These are phyloP conservation scores for Opisthocomus hoazin DNA, from an alignment of 2,113 vertebrate genomes.

Conservation along the genomic window DNA sequence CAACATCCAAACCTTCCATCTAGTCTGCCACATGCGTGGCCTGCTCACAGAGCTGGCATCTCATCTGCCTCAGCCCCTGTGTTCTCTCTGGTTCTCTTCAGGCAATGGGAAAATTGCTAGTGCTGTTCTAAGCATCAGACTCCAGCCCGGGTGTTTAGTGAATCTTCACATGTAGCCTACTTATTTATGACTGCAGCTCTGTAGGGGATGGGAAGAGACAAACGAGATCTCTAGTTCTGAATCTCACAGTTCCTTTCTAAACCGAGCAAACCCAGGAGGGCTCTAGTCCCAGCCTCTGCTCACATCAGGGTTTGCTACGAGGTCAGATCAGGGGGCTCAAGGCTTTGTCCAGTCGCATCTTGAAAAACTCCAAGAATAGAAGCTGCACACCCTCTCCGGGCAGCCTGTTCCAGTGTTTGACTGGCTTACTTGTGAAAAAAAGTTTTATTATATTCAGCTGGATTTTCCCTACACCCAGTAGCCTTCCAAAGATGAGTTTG, in stretches of 20 bases:
- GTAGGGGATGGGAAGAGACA: background rate
- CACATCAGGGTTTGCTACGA: background rate
- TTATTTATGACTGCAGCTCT: background rate
- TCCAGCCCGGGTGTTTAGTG: background rate
- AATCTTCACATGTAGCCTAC: background rate
- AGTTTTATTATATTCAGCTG: background rate
- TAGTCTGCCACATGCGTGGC: background rate
- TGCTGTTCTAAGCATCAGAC: background rate
- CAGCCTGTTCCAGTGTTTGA: background rate
- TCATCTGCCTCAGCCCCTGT: background rate
- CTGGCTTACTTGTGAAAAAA: background rate
- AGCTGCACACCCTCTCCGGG: background rate
- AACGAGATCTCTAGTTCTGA: background rate
- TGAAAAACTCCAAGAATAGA: background rate
- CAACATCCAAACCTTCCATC: background rate
- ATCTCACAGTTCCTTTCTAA: background rate
- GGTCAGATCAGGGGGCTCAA: background rate
- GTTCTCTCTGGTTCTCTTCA: background rate
- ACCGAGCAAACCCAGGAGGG: background rate
- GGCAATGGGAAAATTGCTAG: background rate
- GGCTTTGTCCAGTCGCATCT: background rate
- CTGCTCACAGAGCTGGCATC: background rate
- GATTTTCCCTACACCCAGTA: background rate
- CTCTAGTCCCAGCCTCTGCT: background rate
- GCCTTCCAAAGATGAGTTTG: background rate